Evolutionary conservation across 2,888 invertebrate species (phyloP).

Genomic region (Scaptomyza reducta): DNA sequence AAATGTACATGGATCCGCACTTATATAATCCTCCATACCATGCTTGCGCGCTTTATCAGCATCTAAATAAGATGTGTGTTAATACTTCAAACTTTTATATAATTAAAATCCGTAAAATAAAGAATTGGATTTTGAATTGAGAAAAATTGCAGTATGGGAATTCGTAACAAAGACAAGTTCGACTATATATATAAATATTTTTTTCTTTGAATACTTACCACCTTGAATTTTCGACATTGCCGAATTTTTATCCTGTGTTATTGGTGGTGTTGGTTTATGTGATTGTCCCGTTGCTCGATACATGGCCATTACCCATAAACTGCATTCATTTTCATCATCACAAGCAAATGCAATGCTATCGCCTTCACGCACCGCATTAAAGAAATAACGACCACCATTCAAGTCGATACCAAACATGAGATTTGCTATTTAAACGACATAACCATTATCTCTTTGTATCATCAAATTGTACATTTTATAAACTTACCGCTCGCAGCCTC

Average conservation of each 20-base stretch:
- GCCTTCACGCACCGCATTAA: constrained; percentile 99
- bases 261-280: constrained; percentile 98
- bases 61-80: constrained; percentile 60
- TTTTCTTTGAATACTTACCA: constrained; percentile 72
- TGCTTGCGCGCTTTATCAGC: constrained; percentile 95
- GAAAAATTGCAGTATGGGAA: too few relatives aligned
- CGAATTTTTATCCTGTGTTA: constrained; percentile 93
- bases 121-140: too few relatives aligned
- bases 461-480: too few relatives aligned
- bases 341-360: constrained; percentile 98
- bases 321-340: constrained; percentile 98
- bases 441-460: too few relatives aligned
- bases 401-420: constrained; percentile 97
- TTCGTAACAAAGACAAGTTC: not conserved
- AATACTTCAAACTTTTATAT: not conserved
- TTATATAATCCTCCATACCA: constrained; percentile 99
- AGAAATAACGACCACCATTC: constrained; percentile 97
- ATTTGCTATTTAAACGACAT: constrained; percentile 87
- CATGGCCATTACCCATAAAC: constrained; percentile 99
- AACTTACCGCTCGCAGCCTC: constrained; percentile 95
- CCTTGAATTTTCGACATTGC: constrained; percentile 95
- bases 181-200: not conserved
- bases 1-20: constrained; percentile 99
- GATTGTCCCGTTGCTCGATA: constrained; percentile 99
- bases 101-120: too few relatives aligned